Evolutionary conservation across 2,888 invertebrate species (phyloP).

Genomic region (Eilema griseolum): DNA sequence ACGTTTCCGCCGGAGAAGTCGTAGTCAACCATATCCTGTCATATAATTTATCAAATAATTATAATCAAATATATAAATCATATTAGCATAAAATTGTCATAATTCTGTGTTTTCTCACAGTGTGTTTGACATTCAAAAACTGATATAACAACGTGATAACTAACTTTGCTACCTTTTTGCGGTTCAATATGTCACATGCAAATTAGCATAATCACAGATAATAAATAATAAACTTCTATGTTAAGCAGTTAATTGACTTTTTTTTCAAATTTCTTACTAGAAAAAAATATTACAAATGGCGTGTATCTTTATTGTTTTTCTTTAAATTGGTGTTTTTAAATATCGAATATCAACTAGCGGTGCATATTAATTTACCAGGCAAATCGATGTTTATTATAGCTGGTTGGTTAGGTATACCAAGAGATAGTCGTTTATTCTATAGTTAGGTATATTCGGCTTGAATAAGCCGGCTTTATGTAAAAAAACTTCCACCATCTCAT

Average conservation of each 20-base stretch:
- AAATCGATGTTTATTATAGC: background rate
- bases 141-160: conserved; percentile 24
- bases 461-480: background rate
- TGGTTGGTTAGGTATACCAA: background rate
- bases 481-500: no score
- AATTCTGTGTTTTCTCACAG: conserved; percentile 21
- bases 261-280: background rate
- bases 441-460: background rate
- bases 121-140: conserved; percentile 32
- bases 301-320: conserved; percentile 31
- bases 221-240: conserved; percentile 22
- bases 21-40: conserved; percentile 65
- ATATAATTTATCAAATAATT: conserved; percentile 49
- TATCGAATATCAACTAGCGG: conserved; percentile 14
- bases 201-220: conserved; percentile 2
- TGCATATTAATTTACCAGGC: no score
- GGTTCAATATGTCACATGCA: conserved; percentile 3
- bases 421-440: background rate
- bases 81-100: conserved; percentile 41
- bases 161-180: conserved; percentile 9
- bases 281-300: background rate
- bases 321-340: conserved; percentile 16
- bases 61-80: conserved; percentile 39
- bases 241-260: background rate
- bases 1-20: conserved; percentile 72